These are phyloP conservation scores for Rotaria socialis DNA, from an alignment of 2,888 invertebrate genomes.

Conservation along the genomic window DNA sequence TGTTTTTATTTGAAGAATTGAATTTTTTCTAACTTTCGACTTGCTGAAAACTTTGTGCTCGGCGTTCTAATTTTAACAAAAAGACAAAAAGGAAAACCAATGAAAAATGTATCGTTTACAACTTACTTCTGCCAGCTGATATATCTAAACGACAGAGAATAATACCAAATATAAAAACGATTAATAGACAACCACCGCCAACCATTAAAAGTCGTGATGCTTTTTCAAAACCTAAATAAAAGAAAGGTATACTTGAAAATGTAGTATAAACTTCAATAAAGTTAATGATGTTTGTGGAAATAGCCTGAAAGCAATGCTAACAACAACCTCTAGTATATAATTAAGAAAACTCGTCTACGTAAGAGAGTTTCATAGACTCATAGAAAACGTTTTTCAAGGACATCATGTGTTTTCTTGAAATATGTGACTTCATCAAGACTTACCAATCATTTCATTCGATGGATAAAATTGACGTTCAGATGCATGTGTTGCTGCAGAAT, in stretches of 20 bases:
- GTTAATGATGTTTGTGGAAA: no score
- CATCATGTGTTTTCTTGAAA: no score
- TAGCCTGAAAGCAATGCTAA: no score
- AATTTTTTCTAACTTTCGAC: background rate
- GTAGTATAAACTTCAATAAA: no score
- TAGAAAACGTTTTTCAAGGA: no score
- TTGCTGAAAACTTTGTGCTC: background rate
- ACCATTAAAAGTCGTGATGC: background rate
- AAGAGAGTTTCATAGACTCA: no score
- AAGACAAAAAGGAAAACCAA: background rate
- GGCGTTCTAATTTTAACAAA: background rate
- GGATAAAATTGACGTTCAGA: no score
- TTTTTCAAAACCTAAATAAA: background rate
- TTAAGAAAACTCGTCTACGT: no score
- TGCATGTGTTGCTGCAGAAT: background rate
- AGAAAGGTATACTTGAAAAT: background rate
- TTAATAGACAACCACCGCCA: background rate
- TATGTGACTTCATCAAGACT: no score
- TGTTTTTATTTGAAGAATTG: background rate
- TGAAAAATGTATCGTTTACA: background rate
- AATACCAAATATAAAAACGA: background rate
- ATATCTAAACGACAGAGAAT: conserved; percentile 21
- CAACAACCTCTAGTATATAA: no score
- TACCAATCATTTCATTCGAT: no score
- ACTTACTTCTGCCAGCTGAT: background rate